phyloP scores from a whole-genome alignment of 2,888 invertebrate species.

The Cenopis cana region DNA sequence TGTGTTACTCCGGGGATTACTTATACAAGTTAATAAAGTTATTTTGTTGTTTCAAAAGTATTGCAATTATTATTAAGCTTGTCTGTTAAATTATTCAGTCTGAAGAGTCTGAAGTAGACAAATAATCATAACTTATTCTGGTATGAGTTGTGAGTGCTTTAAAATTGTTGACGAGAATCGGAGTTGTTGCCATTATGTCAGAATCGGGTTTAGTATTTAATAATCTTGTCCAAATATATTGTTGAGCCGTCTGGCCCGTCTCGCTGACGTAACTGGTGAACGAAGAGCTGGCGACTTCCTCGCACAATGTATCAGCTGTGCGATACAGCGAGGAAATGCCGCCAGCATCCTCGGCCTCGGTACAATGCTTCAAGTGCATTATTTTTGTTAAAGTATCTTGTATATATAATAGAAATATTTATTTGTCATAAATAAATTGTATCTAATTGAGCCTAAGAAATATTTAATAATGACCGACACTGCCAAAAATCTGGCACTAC shows the following conservation, averaged over 20 bases:
- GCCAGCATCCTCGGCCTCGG: too few relatives aligned
- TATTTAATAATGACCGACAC: background rate
- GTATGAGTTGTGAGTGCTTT: conserved; percentile 7
- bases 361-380: too few relatives aligned
- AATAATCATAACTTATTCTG: conserved; percentile 8
- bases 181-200: background rate
- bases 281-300: too few relatives aligned
- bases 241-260: too few relatives aligned
- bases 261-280: too few relatives aligned
- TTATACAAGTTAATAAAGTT: conserved; percentile 6
- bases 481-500: background rate
- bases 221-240: too few relatives aligned
- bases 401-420: too few relatives aligned
- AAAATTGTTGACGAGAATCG: conserved; percentile 19
- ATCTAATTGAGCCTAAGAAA: too few relatives aligned
- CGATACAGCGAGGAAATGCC: too few relatives aligned
- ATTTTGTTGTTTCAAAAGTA: background rate
- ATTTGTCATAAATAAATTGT: too few relatives aligned
- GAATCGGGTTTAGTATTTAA: background rate
- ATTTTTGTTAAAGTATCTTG: too few relatives aligned
- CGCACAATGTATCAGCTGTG: too few relatives aligned
- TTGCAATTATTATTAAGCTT: background rate
- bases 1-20: background rate
- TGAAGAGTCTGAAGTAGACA: background rate
- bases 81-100: background rate